phyloP scores from a whole-genome alignment of 2,113 vertebrate species.

The Zeus faber region DNA sequence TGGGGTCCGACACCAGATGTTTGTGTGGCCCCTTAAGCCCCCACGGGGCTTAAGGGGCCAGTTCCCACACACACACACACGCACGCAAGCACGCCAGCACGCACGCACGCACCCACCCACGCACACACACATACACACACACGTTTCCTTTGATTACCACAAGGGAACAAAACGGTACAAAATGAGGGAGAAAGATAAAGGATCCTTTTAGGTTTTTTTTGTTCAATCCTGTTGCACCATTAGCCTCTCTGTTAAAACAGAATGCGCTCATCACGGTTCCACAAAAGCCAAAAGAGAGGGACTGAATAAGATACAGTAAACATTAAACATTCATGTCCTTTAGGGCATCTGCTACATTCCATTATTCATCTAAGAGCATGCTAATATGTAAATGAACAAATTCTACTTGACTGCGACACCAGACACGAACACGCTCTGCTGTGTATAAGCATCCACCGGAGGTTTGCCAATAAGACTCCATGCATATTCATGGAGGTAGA shows the following conservation, averaged over 20 bases:
- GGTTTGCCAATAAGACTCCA: conserved; percentile 19
- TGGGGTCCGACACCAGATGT: too few species aligned
- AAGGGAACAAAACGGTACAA: conserved; percentile 10
- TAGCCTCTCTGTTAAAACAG: conserved; percentile 8
- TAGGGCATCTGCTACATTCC: conserved; percentile 45
- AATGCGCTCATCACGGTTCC: conserved; percentile 24
- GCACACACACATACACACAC: not conserved
- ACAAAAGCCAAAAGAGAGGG: conserved; percentile 28
- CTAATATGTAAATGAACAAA: conserved; percentile 55
- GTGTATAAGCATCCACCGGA: conserved; percentile 20
- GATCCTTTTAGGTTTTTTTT: not conserved
- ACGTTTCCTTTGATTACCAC: conserved; percentile 6
- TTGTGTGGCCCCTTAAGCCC: too few species aligned
- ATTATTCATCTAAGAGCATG: conserved; percentile 58
- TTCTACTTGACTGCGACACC: conserved; percentile 40
- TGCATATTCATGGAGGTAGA: conserved; percentile 45
- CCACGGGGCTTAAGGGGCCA: too few species aligned
- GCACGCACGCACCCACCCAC: not conserved
- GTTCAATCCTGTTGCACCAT: not conserved
- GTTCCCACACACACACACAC: not conserved
- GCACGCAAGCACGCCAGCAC: not conserved
- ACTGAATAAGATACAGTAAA: conserved; percentile 60
- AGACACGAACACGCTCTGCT: conserved; percentile 32
- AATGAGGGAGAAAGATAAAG: not conserved
- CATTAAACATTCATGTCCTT: conserved; percentile 62